Base-by-base conservation (phyloP, 2,888 invertebrate genomes). In the Acleris laterana region DNA sequence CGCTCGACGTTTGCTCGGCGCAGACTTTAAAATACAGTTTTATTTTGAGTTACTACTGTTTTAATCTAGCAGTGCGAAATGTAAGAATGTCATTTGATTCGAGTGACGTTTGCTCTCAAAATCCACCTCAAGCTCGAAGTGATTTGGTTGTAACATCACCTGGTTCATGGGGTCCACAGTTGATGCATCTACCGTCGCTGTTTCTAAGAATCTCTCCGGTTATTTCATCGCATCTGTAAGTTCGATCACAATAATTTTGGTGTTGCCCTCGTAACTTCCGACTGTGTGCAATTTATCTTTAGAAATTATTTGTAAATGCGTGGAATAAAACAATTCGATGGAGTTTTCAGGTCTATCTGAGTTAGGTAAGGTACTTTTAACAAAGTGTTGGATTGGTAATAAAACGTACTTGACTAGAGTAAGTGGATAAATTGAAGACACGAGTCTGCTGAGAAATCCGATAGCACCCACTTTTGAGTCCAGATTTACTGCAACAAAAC, bases 391-490 rank as follows among this genome's bases (percentile, higher is more conserved):
- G 28, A 42, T 5, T 19, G 38, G 5, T 20, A 25, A 9, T 13
- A 46, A 51, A n/a, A 81, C 88, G 79, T 79, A 93, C 93, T 87
- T 93, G 70, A 93, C 91, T 70, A 93, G 79, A 42, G 84, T 86
- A 0, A 93, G 80, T 0, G 93, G 93, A 60, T 93, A 93, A 25
- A 93, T 85, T 0, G 88, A 90, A 0, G 90, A 86, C 19, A 91
- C 88, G 63, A 94, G 93, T 46, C 95, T 87, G 17, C 98, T 98
- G 9, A 98, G 93, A 80, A 98, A 99, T 3, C 99, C 99, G 58
- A 99, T 96, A 4, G 99, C 97, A 1, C 99, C 99, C 0, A 96
- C 94, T 77, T 95, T 96, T 71, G 96, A 97, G 80, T 97, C 96
- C 76, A 96, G 94, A 82, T 99, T 99, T 0, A 98, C 98, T 98